A percentile compares a stretch with the other conserved stretches of the same genome.
phyloP scores from a whole-genome alignment of 1,140 invertebrate genomes.

The Zeugodacus cucurbitae region DNA sequence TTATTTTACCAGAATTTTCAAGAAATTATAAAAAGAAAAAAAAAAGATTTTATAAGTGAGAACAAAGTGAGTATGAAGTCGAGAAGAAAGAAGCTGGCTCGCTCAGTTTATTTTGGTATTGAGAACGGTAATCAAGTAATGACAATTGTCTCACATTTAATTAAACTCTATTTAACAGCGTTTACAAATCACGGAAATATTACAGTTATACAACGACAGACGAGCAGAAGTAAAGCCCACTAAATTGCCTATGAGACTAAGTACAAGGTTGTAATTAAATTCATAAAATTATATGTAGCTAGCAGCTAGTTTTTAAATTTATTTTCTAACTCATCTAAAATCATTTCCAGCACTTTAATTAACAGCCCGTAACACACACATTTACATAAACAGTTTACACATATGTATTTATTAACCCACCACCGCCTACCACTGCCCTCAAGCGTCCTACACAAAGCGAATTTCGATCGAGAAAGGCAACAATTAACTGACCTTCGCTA shows the following conservation, averaged over 20 bases:
- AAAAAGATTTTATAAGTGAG: too few relatives aligned
- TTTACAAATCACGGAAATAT: neutral
- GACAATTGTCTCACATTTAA: neutral
- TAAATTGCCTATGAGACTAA: neutral
- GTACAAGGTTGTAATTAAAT: neutral
- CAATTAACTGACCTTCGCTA: slow-evolving; percentile 21
- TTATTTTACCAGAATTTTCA: neutral
- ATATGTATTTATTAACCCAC: neutral
- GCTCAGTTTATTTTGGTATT: neutral
- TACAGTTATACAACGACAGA: neutral
- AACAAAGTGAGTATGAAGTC: too few relatives aligned
- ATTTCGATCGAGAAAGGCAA: neutral
- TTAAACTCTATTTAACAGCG: neutral
- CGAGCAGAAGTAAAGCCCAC: too few relatives aligned
- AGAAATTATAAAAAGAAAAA: neutral
- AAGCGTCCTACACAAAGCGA: neutral
- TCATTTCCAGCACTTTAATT: neutral
- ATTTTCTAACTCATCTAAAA: neutral
- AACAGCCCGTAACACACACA: neutral
- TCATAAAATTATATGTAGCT: neutral
- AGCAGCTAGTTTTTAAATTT: neutral
- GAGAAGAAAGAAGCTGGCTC: too few relatives aligned
- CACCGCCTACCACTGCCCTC: neutral
- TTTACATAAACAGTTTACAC: too few relatives aligned
- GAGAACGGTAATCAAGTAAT: neutral